Evolutionary conservation across 2,797 vertebrate species (phyloP), one percentile per base, ranked within the genome.

Genomic region (Ctenopoma multispine): DNA sequence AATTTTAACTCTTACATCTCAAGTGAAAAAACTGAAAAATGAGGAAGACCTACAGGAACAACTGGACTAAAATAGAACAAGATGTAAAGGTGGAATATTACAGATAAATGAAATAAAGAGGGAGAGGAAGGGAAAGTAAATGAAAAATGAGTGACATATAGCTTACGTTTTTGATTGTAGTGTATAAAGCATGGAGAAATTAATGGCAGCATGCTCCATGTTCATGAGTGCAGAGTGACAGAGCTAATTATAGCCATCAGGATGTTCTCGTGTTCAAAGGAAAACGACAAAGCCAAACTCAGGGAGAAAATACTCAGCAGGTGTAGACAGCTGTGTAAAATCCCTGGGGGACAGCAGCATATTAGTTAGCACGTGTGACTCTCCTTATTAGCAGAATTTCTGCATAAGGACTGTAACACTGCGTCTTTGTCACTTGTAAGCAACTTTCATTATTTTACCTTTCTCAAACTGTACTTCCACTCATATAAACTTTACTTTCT

Each of bases 191-290:
- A 27, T 20, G 4, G 41, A 60, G 64, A 65, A 82, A 79, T 79
- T 40, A 77, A 75, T 72, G 71, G 58, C 77, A 71, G 70, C 49
- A 10, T 38, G 57, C 57, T 41, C 60, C 27, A 36, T 69, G 74
- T 65, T 88, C 84, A 72, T 23, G 63, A 84, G 73, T 55, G 79
- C 66, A 63, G 85, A 85, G 63, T 89, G 90, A 89, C 81, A 71
- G 75, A 82, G 86, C 77, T 94, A 92, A 93, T 94, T 92, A 91
- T 80, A 89, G 86, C 84, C 82, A 79, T 82, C 79, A 80, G 87
- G 83, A 86, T 84, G 81, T 83, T 90, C 74, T 72, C 48, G 75
- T 75, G 75, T 82, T 85, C 77, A 79, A 80, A 87, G 75, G 70
- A 71, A 71, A 47, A 78, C 72, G 77, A 87, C 81, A 82, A 84